Base-by-base conservation (phyloP, 2,888 invertebrate genomes). In the Drosophila fungiperda region DNA sequence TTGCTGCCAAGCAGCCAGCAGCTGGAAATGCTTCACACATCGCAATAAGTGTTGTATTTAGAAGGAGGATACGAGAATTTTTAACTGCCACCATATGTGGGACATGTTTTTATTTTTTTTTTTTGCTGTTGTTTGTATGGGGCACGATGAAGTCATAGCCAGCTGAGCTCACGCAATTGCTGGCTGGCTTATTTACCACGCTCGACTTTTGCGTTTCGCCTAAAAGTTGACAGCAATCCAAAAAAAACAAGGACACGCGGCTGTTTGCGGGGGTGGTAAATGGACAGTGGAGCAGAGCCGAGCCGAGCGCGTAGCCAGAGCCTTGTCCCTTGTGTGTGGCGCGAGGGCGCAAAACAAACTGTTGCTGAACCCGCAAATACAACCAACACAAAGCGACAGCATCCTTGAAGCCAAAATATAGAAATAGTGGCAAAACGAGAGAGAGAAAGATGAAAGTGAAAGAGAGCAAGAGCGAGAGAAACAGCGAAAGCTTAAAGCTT, bases 341-440 rank as follows among this genome's bases (percentile, higher is more conserved):
- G 80, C 84, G 80, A 91, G 84, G 59, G 71, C 78, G 61, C 78
- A 73, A 76, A 90, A 86, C 90, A 91, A 90, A 90, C 90, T 90
- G 90, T 90, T 90, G 91, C 90, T 90, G 72, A n/a, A 36, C 35
- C 20, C 50, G 32, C 50, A 68, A 48, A 40, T 59, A 49, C 68
- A 60, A 50, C 49, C 68, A 60, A 54, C 59, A 55, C 61, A 58
- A 32, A 68, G 68, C 72, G 53, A 3, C 67, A 76, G 67, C 61
- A 76, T 76, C 62, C 68, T 61, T 15, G 54, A 23, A 29, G 50
- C 55, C 32, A 9, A 9, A 20, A 40, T 35, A 48, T 50, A 40
- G 45, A 23, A 58, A 57, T 58, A 42, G 50, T 45, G 55, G 33
- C 61, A 54, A 9, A 8, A n/a, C 40, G 42, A 54, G 38, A 38